These are phyloP conservation scores for Byasa hedistus DNA, from an alignment of 2,888 invertebrate species.

Conservation along the genomic window DNA sequence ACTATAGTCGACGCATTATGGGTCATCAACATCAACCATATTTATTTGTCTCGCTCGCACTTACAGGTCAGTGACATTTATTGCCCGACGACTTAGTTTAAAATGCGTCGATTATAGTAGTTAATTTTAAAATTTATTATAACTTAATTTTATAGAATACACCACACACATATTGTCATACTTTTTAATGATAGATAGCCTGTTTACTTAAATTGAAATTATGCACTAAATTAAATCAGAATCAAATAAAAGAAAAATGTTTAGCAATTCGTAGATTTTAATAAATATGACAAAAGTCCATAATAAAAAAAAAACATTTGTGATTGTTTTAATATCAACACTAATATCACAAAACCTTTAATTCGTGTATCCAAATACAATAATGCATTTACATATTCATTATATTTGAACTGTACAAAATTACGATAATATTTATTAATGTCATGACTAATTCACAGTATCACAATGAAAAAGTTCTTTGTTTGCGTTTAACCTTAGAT, in stretches of 20 bases:
- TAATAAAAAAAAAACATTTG: neutral
- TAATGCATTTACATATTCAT: neutral
- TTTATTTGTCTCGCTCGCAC: too few relatives aligned
- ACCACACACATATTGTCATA: too few relatives aligned
- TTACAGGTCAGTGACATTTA: too few relatives aligned
- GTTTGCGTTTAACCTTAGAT: neutral
- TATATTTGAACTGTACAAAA: neutral
- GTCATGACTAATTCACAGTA: neutral
- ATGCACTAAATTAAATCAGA: neutral
- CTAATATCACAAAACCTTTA: neutral
- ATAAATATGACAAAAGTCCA: neutral
- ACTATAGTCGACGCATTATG: too few relatives aligned
- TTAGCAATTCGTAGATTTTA: neutral
- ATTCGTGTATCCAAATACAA: neutral
- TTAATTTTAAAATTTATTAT: too few relatives aligned
- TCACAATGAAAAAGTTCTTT: constrained; percentile 1
- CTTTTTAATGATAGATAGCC: too few relatives aligned
- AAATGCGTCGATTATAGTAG: too few relatives aligned
- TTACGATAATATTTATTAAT: neutral
- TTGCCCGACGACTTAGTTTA: too few relatives aligned
- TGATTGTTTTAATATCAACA: neutral
- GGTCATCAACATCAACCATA: too few relatives aligned
- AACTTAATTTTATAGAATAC: too few relatives aligned
- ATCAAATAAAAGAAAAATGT: neutral
- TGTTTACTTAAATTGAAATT: too few relatives aligned